Base-by-base conservation (phyloP, 2,113 vertebrate species). In the Aythya baeri region DNA sequence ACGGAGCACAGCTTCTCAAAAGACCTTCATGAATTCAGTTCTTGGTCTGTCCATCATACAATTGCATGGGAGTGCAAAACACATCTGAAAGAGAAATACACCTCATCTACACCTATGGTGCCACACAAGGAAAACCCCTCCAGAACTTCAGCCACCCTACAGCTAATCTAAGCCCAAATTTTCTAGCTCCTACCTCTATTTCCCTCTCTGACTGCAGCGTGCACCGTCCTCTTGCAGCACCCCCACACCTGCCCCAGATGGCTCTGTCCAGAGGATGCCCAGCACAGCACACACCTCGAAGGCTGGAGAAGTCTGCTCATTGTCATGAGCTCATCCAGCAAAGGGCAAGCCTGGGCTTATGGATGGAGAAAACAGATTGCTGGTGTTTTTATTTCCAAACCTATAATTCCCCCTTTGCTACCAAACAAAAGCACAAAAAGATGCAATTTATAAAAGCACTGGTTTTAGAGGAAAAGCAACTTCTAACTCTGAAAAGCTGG, bases 401-500 rank as follows among this genome's bases (percentile, higher is more conserved):
- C 17, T 57, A 14, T 46, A 74, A 36, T 13, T 36, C n/a, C 21
- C 23, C 23, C n/a, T 43, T 70, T 83, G 50, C 55, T 86, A 83
- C 20, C 34, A 43, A 89, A 84, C 11, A 23, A 12, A 92, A 89
- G n/a, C 25, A 79, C 0, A 3, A 38, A 61, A 61, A 85, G 21
- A 62, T 23, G 17, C 7, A 29, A 54, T 81, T 92, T 65, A 27
- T 58, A 78, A 72, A 79, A 86, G 63, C 13, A 55, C 7, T 14
- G 12, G 50, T 13, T 44, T 46, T 46, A 82, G n/a, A 78, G 31
- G 20, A 88, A 71, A 88, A 91, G 70, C 20, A 92, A 46, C 26
- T 83, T 92, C 43, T 38, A 65, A 65, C 80, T 68, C 61, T 3
- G 50, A 49, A 49, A 96, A 93, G 79, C 61, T 67, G 65, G 58